Base-by-base conservation (phyloP, 2,113 vertebrate species). In the Barnardius zonarius region DNA sequence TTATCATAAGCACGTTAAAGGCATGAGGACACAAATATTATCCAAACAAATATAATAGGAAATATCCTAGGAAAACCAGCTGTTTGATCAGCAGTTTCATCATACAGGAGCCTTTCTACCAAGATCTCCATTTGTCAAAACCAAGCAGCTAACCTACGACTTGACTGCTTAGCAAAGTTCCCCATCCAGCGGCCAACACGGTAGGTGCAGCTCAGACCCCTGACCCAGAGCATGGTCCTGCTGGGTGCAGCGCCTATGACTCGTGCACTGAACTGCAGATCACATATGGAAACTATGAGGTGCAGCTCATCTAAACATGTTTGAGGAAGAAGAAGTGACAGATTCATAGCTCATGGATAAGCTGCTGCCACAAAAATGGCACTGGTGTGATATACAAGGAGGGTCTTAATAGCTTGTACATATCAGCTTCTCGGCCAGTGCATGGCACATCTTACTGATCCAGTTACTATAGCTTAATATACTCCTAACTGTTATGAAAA, bases 161-260 rank as follows among this genome's bases (percentile, higher is more conserved):
- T 44, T 30, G 52, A 28, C 14, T 27, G 43, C 41, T 63, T 83
- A 87, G 83, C 63, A 18, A 77, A 97, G 88, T 9, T 92, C 97
- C 27, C 97, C 96, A 90, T 77, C 96, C 93, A 94, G 94, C 10
- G 96, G 95, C 59, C 74, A 55, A 39, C 43, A 5, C 3, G 1
- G 20, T 31, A 63, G 73, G 35, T 67, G 76, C 95, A 95, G 72
- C 54, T 52, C 39, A 1, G 2, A 41, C 2, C 87, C 49, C 57
- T 9, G 43, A 2, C 7, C 12, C 49, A 3, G 62, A 41, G 17
- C 17, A 16, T 0, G 39, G 44, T 17, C 7, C 66, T 24, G 44
- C 46, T 51, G 19, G 0, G 3, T 1, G 22, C 79, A 62, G 48
- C 25, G 27, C 8, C 35, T 17, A 2, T 0, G 3, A 10, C 43